Evolutionary conservation across 2,797 vertebrate species (phyloP).

Genomic region (Alcedo quadribrachys): DNA sequence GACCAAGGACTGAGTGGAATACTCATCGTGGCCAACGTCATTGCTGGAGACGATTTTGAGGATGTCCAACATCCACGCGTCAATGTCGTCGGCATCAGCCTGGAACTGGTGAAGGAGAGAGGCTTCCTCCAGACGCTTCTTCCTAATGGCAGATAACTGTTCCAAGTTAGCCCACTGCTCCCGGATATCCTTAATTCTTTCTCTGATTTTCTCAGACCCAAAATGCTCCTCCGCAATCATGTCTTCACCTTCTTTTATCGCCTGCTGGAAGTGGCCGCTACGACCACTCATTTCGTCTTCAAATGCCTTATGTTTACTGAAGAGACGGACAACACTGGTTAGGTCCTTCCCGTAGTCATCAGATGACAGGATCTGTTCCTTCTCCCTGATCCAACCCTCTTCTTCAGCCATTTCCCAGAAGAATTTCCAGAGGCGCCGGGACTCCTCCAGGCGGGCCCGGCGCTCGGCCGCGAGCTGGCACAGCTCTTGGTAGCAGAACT

Average conservation of each 20-base stretch:
- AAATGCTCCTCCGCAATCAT: slow-evolving; percentile 94
- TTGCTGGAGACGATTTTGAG: slow-evolving; percentile 94
- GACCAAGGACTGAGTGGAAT: slow-evolving; percentile 95
- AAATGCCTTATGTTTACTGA: slow-evolving; percentile 94
- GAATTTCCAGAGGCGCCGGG: slow-evolving; percentile 97
- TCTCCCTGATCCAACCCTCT: slow-evolving; percentile 97
- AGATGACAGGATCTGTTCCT: slow-evolving; percentile 95
- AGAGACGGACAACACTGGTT: slow-evolving; percentile 90
- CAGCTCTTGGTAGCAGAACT: slow-evolving; percentile 97
- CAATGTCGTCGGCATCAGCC: slow-evolving; percentile 93
- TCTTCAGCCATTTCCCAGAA: slow-evolving; percentile 99
- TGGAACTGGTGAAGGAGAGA: slow-evolving; percentile 96
- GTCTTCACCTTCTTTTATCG: slow-evolving; percentile 91
- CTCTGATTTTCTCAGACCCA: slow-evolving; percentile 92
- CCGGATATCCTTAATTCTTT: slow-evolving; percentile 89
- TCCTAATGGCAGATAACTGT: slow-evolving; percentile 90
- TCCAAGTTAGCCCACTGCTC: slow-evolving; percentile 95
- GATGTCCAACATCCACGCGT: slow-evolving; percentile 96
- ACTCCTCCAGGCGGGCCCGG: slow-evolving; percentile 91
- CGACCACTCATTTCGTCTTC: slow-evolving; percentile 97
- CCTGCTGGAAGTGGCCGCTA: slow-evolving; percentile 90
- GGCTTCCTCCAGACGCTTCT: slow-evolving; percentile 90
- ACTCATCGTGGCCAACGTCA: slow-evolving; percentile 96
- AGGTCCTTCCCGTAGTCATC: slow-evolving; percentile 96
- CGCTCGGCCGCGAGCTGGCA: slow-evolving; percentile 92